These are phyloP conservation scores for Scaptomyza montana DNA, from an alignment of 1,140 invertebrate species.

Conservation along the genomic window DNA sequence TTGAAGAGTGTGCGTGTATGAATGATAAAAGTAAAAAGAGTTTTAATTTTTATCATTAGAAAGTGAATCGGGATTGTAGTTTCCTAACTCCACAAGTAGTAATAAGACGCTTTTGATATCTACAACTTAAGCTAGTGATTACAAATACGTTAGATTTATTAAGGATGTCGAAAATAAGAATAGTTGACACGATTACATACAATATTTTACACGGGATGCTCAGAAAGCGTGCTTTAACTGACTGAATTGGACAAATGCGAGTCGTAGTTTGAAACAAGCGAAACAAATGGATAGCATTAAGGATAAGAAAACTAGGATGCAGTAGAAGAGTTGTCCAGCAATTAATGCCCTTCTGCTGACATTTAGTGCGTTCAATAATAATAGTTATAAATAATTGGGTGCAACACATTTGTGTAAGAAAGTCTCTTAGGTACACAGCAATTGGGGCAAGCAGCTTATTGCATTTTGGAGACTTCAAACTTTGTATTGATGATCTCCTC, in stretches of 20 bases:
- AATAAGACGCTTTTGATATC: conserved; percentile 55
- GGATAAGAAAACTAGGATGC: background rate
- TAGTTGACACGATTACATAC: conserved; percentile 65
- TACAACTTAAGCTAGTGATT: conserved; percentile 76
- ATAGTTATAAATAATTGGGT: conserved; percentile 55
- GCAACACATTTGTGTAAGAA: conserved; percentile 44
- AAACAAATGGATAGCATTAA: background rate
- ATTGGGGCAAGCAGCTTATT: conserved; percentile 82
- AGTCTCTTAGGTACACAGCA: conserved; percentile 70
- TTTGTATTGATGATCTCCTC: conserved; percentile 95
- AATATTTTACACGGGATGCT: conserved; percentile 68
- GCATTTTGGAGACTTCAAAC: conserved; percentile 97
- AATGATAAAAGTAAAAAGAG: conserved; percentile 12
- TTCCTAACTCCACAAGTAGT: background rate
- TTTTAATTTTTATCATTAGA: conserved; percentile 19
- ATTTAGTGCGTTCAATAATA: conserved; percentile 31
- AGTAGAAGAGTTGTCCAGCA: conserved; percentile 34
- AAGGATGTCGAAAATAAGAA: conserved; percentile 35
- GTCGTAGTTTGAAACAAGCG: background rate
- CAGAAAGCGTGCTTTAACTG: conserved; percentile 8
- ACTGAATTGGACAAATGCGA: conserved; percentile 6
- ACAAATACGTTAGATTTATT: conserved; percentile 74
- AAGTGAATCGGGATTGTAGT: conserved; percentile 14
- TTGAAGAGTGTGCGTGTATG: background rate
- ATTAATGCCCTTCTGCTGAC: conserved; percentile 17